Conservation (phyloP, 2,113 vertebrate species). For the Xenotilapia leptura region DNA sequence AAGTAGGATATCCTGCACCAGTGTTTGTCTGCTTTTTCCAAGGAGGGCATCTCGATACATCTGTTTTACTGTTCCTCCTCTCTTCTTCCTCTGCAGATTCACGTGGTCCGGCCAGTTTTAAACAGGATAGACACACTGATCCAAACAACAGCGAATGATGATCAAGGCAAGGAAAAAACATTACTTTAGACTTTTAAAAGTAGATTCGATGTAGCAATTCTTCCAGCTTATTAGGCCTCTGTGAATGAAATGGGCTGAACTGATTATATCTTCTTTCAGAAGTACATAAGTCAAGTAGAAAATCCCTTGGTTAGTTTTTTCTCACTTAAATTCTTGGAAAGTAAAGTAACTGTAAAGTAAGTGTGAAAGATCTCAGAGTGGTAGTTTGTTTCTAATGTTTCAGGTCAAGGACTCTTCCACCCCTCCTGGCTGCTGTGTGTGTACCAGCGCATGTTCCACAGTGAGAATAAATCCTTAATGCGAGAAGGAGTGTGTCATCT, state of each 20-base stretch:
- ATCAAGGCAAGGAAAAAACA: slow-evolving; percentile 58
- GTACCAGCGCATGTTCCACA: slow-evolving; percentile 93
- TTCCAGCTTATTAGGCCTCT: not conserved
- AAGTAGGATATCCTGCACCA: slow-evolving; percentile 66
- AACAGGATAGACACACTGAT: slow-evolving; percentile 84
- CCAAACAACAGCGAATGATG: slow-evolving; percentile 70
- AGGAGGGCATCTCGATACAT: not conserved
- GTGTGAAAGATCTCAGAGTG: not conserved
- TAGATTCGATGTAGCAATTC: not conserved
- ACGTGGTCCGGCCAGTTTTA: slow-evolving; percentile 90
- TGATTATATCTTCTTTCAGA: not conserved
- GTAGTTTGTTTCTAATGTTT: not conserved
- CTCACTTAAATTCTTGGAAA: not conserved
- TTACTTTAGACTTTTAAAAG: not conserved
- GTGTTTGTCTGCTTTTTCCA: not conserved
- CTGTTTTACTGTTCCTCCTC: not conserved
- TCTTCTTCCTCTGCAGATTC: slow-evolving; percentile 74
- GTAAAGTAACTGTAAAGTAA: not conserved
- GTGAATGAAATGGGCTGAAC: not conserved
- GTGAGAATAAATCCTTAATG: slow-evolving; percentile 87
- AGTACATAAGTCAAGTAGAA: not conserved
- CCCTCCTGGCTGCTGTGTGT: slow-evolving; percentile 89
- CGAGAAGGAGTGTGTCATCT: slow-evolving; percentile 86
- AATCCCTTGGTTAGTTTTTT: not conserved
- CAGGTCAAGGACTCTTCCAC: slow-evolving; percentile 76